Evolutionary conservation across 2,113 vertebrate species (phyloP).

Genomic region (Coturnix japonica): DNA sequence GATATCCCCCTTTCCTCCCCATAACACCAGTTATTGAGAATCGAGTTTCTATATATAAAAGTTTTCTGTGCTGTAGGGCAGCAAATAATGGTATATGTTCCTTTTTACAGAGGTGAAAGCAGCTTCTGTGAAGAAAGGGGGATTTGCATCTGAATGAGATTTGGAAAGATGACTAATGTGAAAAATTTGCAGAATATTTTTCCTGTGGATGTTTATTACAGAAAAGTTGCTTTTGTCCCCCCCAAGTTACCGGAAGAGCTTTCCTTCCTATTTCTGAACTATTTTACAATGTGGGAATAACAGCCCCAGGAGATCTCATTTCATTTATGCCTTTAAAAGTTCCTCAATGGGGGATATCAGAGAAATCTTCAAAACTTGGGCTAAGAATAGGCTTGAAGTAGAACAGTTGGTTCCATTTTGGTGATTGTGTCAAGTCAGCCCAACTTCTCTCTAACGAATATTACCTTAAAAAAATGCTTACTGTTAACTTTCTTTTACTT

Average conservation of each 20-base stretch:
- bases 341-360: rapidly evolving
- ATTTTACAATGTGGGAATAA: neutral
- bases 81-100: neutral
- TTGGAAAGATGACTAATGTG: neutral
- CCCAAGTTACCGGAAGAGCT: neutral
- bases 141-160: neutral
- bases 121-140: neutral
- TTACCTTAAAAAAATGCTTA: neutral
- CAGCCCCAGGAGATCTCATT: neutral
- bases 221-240: neutral
- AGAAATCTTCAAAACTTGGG: neutral
- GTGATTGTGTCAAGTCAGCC: neutral
- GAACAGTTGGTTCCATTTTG: neutral
- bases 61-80: neutral
- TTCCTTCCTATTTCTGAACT: neutral
- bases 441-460: neutral
- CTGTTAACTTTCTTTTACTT: neutral
- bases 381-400: neutral
- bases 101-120: neutral
- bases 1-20: no score
- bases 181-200: neutral
- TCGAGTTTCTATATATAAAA: neutral
- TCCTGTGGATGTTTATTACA: rapidly evolving
- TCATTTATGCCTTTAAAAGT: neutral
- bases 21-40: neutral